Conservation (phyloP, 2,113 vertebrate genomes). For the Pundamilia nyererei region DNA sequence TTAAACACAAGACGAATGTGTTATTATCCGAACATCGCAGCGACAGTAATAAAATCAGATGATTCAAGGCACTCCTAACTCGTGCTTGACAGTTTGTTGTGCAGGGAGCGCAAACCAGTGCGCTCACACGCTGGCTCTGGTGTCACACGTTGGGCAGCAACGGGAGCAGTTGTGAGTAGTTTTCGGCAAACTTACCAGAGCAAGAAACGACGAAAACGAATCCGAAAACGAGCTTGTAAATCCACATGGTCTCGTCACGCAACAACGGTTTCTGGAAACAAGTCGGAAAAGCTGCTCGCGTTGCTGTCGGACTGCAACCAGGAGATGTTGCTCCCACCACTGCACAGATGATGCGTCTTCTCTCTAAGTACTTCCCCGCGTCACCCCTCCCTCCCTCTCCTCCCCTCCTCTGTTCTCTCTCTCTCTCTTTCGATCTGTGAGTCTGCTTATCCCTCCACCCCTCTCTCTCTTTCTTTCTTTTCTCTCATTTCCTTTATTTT, state of each 20-base stretch:
- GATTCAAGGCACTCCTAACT: background rate
- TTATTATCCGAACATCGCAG: background rate
- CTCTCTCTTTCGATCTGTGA: background rate
- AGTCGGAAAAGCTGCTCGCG: background rate
- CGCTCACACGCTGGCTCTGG: background rate
- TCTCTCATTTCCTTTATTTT: background rate
- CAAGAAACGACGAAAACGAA: conserved; percentile 37
- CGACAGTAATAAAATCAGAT: background rate
- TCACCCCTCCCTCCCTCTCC: background rate
- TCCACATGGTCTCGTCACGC: conserved; percentile 46
- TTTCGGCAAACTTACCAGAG: conserved; percentile 52
- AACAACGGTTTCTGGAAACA: background rate
- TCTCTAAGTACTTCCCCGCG: conserved; percentile 52
- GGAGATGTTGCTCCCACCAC: conserved; percentile 53
- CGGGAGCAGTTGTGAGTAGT: background rate
- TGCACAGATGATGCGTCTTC: conserved; percentile 63
- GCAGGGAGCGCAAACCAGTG: background rate
- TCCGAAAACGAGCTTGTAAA: conserved; percentile 49
- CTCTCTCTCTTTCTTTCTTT: background rate
- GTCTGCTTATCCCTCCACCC: background rate
- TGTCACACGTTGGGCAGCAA: background rate
- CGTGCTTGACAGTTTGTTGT: background rate
- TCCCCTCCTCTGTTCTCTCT: background rate
- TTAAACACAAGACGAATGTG: background rate
- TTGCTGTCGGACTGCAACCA: conserved; percentile 4